Base-by-base conservation (phyloP, 2,888 invertebrate species). In the Zaprionus obscuricornis region DNA sequence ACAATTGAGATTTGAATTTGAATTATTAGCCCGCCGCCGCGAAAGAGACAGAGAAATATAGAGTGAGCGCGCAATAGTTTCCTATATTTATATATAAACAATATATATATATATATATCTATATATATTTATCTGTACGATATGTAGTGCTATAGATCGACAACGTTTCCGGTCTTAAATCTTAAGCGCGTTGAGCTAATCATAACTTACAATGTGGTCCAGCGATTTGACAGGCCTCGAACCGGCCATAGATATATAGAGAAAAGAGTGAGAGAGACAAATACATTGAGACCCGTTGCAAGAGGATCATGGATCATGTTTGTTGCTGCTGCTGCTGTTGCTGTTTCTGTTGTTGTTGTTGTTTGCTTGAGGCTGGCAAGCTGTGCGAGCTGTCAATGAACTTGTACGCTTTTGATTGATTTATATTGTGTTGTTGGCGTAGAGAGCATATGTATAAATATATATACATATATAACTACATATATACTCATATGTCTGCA, bases 371-470 rank as follows among this genome's bases (percentile, higher is more conserved):
- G 85, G 79, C 75, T 45, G 76, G 81, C 83, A 85, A 85, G 85
- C 83, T 86, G 86, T 86, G 83, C 79, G 77, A 85, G 88, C 88
- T 88, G 88, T 88, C 88, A 88, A 86, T 88, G 85, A 86, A 87
- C 88, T 87, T 86, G 88, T 87, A 86, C 55, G 71, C 73, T 66
- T 72, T 81, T 86, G 86, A 88, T 88, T 88, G 88, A 88, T 88
- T 88, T 88, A 88, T 88, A 74, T 86, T 87, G 85, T 88, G 86
- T 85, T 81, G 73, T 74, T 77, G 68, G 65, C 5, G 18, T 14
- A 14, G 14, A 33, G 17, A 49, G 43, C 36, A 29, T 46, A 27
- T 40, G 34, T 42, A 54, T 31, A 45, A 18, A 50, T 59, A 39
- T 42, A 24, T 36, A 33, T 27, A 46, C 42, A 8, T 47, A 8